Conservation (phyloP, 2,888 invertebrate species). For the Parochlus steinenii region DNA sequence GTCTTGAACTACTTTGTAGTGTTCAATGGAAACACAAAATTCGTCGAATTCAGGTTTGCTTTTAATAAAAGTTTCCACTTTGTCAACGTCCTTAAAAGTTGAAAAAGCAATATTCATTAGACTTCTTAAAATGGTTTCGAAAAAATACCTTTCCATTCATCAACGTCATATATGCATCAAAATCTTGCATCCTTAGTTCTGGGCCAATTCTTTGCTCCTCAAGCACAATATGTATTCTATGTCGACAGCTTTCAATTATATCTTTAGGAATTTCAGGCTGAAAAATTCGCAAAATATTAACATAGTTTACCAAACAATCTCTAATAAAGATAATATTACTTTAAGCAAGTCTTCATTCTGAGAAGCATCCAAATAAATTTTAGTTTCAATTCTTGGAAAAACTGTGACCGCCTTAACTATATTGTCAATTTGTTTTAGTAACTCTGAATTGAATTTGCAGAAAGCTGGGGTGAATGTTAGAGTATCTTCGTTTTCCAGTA, state of each 20-base stretch:
- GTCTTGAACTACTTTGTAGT: slow-evolving; percentile 43
- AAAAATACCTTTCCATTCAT: slow-evolving; percentile 47
- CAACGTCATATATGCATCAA: slow-evolving; percentile 61
- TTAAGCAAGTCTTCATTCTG: not conserved
- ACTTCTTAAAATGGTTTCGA: too few species aligned
- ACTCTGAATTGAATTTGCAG: slow-evolving; percentile 50
- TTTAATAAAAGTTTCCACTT: slow-evolving; percentile 49
- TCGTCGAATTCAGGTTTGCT: slow-evolving; percentile 46
- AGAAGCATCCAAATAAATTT: slow-evolving; percentile 46
- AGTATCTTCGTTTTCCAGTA: slow-evolving; percentile 32
- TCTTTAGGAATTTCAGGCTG: slow-evolving; percentile 63
- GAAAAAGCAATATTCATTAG: not conserved
- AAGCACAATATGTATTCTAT: slow-evolving; percentile 42
- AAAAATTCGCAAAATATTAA: slow-evolving; percentile 16
- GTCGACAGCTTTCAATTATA: slow-evolving; percentile 44
- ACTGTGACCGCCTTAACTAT: slow-evolving; percentile 54
- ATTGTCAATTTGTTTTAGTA: slow-evolving; percentile 54
- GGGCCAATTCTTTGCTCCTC: slow-evolving; percentile 58
- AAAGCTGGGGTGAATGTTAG: slow-evolving; percentile 60
- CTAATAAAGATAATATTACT: not conserved
- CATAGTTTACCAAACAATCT: too few species aligned
- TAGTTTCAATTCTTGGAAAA: slow-evolving; percentile 64
- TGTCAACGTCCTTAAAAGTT: slow-evolving; percentile 28
- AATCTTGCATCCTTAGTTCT: slow-evolving; percentile 54
- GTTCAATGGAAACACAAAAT: slow-evolving; percentile 40